A percentile compares a stretch with the other conserved stretches of the same genome.
Conservation (phyloP, 2,797 vertebrate species). For the Malacoctenus gilli region DNA sequence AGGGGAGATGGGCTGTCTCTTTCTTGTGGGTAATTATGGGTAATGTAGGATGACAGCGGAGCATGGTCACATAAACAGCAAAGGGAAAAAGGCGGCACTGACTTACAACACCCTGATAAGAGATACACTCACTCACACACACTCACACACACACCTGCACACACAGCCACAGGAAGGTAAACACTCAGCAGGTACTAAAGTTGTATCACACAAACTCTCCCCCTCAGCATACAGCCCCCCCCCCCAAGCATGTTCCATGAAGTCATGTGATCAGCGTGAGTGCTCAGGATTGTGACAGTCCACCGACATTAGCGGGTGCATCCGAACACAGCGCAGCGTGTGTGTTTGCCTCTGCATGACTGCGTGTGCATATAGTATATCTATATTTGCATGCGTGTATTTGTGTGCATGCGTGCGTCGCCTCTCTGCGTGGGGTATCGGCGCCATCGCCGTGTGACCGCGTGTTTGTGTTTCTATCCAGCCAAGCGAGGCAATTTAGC, state of each 20-base stretch:
- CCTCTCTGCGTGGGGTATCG: conserved; percentile 36
- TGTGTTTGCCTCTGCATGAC: conserved; percentile 28
- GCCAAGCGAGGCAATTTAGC: conserved; percentile 46
- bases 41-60: conserved; percentile 75
- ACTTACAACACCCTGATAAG: conserved; percentile 27
- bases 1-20: conserved; percentile 53
- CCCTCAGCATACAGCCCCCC: conserved; percentile 13
- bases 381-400: conserved; percentile 3
- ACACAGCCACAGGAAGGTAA: conserved; percentile 2
- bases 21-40: conserved; percentile 73
- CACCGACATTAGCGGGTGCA: conserved; percentile 45
- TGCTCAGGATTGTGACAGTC: conserved; percentile 33
- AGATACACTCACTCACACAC: neutral
- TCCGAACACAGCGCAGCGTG: conserved; percentile 45
- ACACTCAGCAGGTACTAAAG: conserved; percentile 17
- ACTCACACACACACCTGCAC: neutral
- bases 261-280: too few species aligned
- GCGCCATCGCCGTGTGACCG: conserved; percentile 40
- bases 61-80: conserved; percentile 39
- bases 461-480: conserved; percentile 47
- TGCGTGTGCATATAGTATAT: conserved; percentile 26
- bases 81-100: conserved; percentile 23
- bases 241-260: conserved; percentile 17
- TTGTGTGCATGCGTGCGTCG: conserved; percentile 8
- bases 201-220: conserved; percentile 4